Conservation (phyloP, 2,888 invertebrate species). For the Hoplodrina blanda region DNA sequence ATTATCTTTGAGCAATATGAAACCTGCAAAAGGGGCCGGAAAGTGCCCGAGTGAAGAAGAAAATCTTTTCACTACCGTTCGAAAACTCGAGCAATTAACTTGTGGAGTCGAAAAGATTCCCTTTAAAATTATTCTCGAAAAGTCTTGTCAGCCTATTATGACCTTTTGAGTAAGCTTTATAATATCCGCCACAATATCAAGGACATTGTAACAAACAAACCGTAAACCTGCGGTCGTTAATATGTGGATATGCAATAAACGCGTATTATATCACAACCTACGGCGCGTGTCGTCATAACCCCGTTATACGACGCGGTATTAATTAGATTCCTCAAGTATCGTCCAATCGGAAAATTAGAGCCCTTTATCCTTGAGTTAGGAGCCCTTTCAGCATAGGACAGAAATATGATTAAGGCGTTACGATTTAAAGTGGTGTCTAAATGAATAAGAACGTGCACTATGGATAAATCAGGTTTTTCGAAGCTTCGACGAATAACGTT, state of each 20-base stretch:
- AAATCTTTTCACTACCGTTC: conserved; percentile 35
- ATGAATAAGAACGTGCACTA: background rate
- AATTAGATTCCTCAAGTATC: conserved; percentile 67
- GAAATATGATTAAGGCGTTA: conserved; percentile 35
- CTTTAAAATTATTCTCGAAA: conserved; percentile 37
- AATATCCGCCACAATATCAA: conserved; percentile 22
- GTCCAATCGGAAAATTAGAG: conserved; percentile 56
- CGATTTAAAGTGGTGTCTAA: conserved; percentile 13
- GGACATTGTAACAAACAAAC: conserved; percentile 40
- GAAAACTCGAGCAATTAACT: conserved; percentile 47
- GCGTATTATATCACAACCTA: conserved; percentile 46
- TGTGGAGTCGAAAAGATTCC: conserved; percentile 29
- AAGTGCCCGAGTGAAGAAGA: conserved; percentile 21
- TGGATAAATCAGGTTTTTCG: background rate
- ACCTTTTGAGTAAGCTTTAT: conserved; percentile 42
- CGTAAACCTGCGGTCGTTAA: conserved; percentile 50
- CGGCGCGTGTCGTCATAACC: conserved; percentile 58
- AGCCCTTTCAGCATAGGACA: conserved; percentile 28
- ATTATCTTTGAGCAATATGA: conserved; percentile 53
- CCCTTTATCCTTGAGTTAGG: conserved; percentile 44
- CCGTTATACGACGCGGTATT: conserved; percentile 58
- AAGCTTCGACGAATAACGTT: background rate
- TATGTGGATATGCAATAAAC: conserved; percentile 55
- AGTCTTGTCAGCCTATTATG: conserved; percentile 25
- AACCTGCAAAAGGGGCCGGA: conserved; percentile 35